phyloP scores from a whole-genome alignment of 2,888 invertebrate genomes.

The Hirtodrosophila confusa region DNA sequence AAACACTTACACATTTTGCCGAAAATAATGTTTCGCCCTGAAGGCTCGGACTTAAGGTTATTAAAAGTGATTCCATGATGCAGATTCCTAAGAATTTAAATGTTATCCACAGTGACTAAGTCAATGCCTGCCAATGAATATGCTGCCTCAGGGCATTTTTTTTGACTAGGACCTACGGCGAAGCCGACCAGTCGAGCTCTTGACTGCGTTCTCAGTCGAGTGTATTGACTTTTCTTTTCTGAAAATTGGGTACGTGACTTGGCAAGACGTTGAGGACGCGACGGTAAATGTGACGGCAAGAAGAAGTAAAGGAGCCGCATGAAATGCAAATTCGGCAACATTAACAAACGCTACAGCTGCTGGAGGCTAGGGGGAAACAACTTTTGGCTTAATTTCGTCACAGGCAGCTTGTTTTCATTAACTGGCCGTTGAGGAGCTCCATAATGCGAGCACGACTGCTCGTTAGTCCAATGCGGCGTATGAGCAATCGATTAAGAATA shows the following conservation, averaged over 20 bases:
- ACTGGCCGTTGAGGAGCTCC: slow-evolving; percentile 65
- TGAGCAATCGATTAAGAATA: slow-evolving; percentile 77
- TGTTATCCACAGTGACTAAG: slow-evolving; percentile 1
- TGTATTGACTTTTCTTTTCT: slow-evolving; percentile 70
- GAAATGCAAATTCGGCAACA: slow-evolving; percentile 76
- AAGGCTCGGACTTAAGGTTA: not conserved
- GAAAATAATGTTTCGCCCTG: no score
- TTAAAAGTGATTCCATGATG: slow-evolving; percentile 1
- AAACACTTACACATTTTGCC: no score
- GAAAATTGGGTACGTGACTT: slow-evolving; percentile 79
- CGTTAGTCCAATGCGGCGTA: slow-evolving; percentile 69
- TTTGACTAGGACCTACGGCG: slow-evolving; percentile 10
- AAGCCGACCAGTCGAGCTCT: slow-evolving; percentile 15
- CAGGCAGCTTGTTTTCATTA: slow-evolving; percentile 77
- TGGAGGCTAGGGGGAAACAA: slow-evolving; percentile 23
- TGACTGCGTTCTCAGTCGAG: slow-evolving; percentile 41
- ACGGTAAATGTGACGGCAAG: slow-evolving; percentile 13
- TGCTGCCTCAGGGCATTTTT: slow-evolving; percentile 23
- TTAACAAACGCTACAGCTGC: slow-evolving; percentile 63
- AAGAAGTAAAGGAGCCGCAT: slow-evolving; percentile 50
- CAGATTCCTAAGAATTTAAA: not conserved
- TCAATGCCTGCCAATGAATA: slow-evolving; percentile 11
- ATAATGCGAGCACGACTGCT: slow-evolving; percentile 53
- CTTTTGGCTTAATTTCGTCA: slow-evolving; percentile 61
- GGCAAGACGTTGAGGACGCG: slow-evolving; percentile 62